Percentiles rank a stretch among this genome's conserved stretches.
Conservation (phyloP, 2,888 invertebrate species). For the Luperina testacea region DNA sequence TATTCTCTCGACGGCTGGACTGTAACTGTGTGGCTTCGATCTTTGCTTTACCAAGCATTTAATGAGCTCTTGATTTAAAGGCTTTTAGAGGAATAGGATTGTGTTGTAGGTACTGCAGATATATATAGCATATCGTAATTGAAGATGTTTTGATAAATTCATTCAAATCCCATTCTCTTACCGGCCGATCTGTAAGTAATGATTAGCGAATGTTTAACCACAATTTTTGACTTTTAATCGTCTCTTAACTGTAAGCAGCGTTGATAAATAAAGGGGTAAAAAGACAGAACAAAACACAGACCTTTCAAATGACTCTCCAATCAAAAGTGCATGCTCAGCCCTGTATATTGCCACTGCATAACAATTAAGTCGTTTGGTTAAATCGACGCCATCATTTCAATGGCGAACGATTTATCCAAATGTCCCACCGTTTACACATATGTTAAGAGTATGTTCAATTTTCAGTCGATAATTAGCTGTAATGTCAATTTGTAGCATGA, state of each 20-base stretch:
- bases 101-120: no score
- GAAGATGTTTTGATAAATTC: no score
- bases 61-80: no score
- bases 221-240: background rate
- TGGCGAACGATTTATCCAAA: constrained; percentile 29
- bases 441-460: constrained; percentile 41
- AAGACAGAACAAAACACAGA: background rate
- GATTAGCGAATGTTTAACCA: background rate
- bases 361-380: constrained; percentile 50
- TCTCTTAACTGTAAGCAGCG: background rate
- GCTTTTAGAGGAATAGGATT: no score
- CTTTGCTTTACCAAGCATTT: no score
- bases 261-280: background rate
- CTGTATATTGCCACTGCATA: constrained; percentile 36
- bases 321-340: constrained; percentile 17
- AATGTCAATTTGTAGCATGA: background rate
- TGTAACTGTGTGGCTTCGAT: no score
- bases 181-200: background rate
- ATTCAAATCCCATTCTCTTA: no score
- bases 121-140: no score
- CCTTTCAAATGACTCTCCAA: background rate
- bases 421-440: constrained; percentile 13
- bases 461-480: constrained; percentile 39
- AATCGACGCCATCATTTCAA: constrained; percentile 41
- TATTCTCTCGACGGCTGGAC: no score